Percentiles rank a stretch among this genome's conserved stretches.
These are phyloP conservation scores for Maconellicoccus hirsutus DNA, from an alignment of 1,140 invertebrate species.

Conservation along the genomic window DNA sequence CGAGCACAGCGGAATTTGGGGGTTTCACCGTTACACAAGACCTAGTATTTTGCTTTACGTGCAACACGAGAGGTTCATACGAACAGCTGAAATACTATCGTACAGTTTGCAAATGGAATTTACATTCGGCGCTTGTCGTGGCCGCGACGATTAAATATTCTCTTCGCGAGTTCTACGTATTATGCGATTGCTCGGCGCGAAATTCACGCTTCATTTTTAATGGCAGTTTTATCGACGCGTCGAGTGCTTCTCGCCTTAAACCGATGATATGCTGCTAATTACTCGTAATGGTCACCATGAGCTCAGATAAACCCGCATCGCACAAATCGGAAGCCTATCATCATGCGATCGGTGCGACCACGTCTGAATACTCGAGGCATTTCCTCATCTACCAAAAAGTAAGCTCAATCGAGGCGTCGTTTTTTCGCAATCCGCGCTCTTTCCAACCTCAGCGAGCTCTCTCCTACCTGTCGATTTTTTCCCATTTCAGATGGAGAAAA, in stretches of 20 bases:
- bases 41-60: neutral
- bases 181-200: no score
- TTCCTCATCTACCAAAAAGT: conserved; percentile 13
- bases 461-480: no score
- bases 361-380: neutral
- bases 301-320: conserved; percentile 13
- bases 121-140: no score
- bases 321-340: conserved; percentile 7
- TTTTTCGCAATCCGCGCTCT: no score
- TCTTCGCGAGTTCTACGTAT: no score
- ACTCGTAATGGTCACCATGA: conserved; percentile 8
- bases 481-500: conserved; percentile 75
- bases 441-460: no score
- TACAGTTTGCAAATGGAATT: no score
- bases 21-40: neutral
- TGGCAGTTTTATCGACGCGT: no score
- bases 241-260: no score
- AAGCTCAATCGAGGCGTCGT: neutral
- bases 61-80: neutral
- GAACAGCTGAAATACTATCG: neutral
- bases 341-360: neutral
- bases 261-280: neutral
- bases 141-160: no score
- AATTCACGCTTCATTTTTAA: no score
- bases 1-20: neutral